Evolutionary conservation across 92 coral and sea anemone genomes (phyloP).

Genomic region (Desmophyllum pertusum): DNA sequence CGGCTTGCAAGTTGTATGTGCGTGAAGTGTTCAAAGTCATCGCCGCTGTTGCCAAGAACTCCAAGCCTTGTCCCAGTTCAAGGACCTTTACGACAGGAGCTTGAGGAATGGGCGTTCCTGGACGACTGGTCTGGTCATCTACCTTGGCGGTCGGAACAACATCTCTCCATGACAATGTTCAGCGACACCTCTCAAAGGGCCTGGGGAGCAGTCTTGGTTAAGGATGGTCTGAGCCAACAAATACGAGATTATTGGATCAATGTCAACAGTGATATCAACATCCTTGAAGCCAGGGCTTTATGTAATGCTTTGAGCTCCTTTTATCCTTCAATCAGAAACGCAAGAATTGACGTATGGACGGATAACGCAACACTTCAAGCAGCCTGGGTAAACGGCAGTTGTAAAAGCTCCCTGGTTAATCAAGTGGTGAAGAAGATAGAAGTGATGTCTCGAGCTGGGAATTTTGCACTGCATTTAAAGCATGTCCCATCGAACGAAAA

Average conservation of each 20-base stretch:
- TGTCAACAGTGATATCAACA: background rate
- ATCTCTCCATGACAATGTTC: slow-evolving; percentile 22
- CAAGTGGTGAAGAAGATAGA: slow-evolving; percentile 1
- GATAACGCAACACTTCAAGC: slow-evolving; percentile 24
- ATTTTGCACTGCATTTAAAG: slow-evolving; percentile 28
- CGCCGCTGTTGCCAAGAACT: background rate
- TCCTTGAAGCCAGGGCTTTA: slow-evolving; percentile 35
- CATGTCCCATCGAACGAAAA: no score
- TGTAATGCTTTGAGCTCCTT: slow-evolving; percentile 25
- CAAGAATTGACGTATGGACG: slow-evolving; percentile 40
- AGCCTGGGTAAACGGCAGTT: slow-evolving; percentile 41
- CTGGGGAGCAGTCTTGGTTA: slow-evolving; percentile 36
- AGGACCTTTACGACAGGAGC: slow-evolving; percentile 6
- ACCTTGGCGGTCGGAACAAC: slow-evolving; percentile 40
- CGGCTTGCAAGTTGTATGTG: slow-evolving; percentile 24
- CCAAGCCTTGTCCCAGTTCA: background rate
- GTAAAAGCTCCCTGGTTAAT: slow-evolving; percentile 23
- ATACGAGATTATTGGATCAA: slow-evolving; percentile 44
- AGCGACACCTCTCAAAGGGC: slow-evolving; percentile 33
- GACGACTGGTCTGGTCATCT: slow-evolving; percentile 13
- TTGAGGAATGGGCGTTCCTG: slow-evolving; percentile 2
- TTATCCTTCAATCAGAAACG: background rate
- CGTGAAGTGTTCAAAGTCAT: slow-evolving; percentile 16
- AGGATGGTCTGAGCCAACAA: slow-evolving; percentile 21
- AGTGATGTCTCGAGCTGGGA: background rate